Evolutionary conservation across 2,113 vertebrate species (phyloP), one percentile per base, ranked within the genome.

Genomic region (Antennarius striatus): DNA sequence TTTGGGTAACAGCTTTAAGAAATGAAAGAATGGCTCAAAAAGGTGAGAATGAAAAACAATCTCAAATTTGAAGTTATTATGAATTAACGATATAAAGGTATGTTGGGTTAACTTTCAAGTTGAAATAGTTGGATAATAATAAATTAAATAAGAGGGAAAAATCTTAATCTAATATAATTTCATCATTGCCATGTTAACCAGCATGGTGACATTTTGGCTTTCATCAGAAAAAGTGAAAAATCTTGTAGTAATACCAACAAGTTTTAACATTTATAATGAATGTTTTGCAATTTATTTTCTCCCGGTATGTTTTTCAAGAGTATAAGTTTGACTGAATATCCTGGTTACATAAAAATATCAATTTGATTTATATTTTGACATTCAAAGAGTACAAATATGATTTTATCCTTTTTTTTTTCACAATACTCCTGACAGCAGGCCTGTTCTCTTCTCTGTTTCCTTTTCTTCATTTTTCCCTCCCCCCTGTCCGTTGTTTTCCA

Each of bases 401-500:
- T 4, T 36, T 36, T 22, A 22, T 22, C 22, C 22, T 22, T 4
- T 36, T 36, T 4, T 36, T 36, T 36, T 36, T 36, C 7, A 4
- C 4, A 36, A 36, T 50, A 14, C 47, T 17, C 5, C 16, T 46
- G 50, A 49, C 17, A 39, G 12, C 15, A 52, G 29, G 11, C 28
- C 15, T 30, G 45, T 54, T 32, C 11, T 13, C 16, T 30, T 63
- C 4, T 7, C 28, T 5, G 11, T 39, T 48, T n/a, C 63, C 45
- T 3, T 0, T 56, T 46, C 28, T 45, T 67, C 11, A 15, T 57
- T 14, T 29, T 43, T 50, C 6, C 17, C 28, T 28, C 50, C 8
- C 22, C 1, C 6, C 11, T 73, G 12, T 48, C 59, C 51, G 53
- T 45, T 54, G 48, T 17, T 42, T 65, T 12, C 12, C 61, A 50